These are phyloP conservation scores for Anoplius nigerrimus DNA, from an alignment of 2,888 invertebrate species.

Conservation along the genomic window DNA sequence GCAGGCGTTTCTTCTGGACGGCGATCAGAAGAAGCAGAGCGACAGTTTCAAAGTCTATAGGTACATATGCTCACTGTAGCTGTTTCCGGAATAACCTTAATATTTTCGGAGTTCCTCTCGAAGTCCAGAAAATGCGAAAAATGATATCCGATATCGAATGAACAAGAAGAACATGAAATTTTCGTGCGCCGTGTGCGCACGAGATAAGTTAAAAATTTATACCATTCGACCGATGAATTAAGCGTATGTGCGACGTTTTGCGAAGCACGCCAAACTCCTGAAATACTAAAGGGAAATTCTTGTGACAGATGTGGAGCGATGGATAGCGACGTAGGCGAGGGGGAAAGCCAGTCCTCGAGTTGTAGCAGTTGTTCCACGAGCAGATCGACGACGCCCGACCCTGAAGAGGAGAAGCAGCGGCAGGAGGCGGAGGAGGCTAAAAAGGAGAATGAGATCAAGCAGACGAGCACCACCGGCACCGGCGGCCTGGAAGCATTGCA, in stretches of 20 bases:
- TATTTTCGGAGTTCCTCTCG: not conserved
- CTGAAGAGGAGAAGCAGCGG: slow-evolving; percentile 66
- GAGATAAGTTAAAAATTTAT: too few species aligned
- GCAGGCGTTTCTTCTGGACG: slow-evolving; percentile 49
- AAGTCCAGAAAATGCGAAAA: too few species aligned
- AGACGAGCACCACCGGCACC: slow-evolving; percentile 20
- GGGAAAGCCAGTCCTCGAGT: slow-evolving; percentile 71
- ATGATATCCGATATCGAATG: too few species aligned
- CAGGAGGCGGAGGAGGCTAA: slow-evolving; percentile 74
- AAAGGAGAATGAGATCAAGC: slow-evolving; percentile 68
- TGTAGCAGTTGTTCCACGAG: slow-evolving; percentile 73
- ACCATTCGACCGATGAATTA: too few species aligned
- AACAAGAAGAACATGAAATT: too few species aligned
- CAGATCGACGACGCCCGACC: slow-evolving; percentile 68
- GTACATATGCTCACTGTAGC: slow-evolving; percentile 37
- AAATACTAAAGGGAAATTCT: too few species aligned
- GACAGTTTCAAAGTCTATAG: slow-evolving; percentile 72
- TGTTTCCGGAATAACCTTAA: slow-evolving; percentile 2
- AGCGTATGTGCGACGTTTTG: too few species aligned
- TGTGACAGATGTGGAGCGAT: slow-evolving; percentile 64
- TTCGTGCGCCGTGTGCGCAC: too few species aligned
- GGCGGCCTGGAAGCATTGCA: slow-evolving; percentile 86
- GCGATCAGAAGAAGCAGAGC: slow-evolving; percentile 69
- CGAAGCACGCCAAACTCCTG: too few species aligned
- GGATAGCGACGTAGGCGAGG: slow-evolving; percentile 72